Evolutionary conservation across 1,140 invertebrate species (phyloP).

Genomic region (Lepidurus apus): DNA sequence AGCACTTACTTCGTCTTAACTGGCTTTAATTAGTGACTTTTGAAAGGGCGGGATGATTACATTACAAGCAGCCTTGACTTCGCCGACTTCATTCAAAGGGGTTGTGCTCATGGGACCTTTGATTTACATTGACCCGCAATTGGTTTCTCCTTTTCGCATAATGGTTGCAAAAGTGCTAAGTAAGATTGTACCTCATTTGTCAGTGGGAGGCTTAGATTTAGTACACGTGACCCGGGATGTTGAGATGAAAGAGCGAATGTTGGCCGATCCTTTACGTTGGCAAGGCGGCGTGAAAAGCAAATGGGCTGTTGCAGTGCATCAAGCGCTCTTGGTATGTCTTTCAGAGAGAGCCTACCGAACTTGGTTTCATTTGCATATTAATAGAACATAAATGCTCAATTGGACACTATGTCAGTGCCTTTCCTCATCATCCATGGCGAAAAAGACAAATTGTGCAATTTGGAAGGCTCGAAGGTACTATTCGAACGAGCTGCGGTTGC

Average conservation of each 20-base stretch:
- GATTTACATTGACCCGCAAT: constrained; percentile 34
- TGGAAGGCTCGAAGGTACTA: constrained; percentile 29
- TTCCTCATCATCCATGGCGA: constrained; percentile 34
- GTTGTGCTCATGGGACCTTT: constrained; percentile 36
- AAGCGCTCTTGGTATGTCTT: constrained; percentile 29
- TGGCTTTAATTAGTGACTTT: constrained; percentile 3
- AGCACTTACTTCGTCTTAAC: background rate
- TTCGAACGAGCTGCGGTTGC: constrained; percentile 30
- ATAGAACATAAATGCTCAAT: constrained; percentile 32
- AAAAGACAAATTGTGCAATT: constrained; percentile 34
- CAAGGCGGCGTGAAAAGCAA: constrained; percentile 34
- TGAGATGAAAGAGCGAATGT: constrained; percentile 31
- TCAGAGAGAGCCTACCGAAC: background rate
- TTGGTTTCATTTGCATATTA: background rate
- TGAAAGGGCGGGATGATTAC: constrained; percentile 36
- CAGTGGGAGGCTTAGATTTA: constrained; percentile 32
- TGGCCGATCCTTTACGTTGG: constrained; percentile 35
- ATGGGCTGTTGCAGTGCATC: constrained; percentile 30
- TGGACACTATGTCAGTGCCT: constrained; percentile 33
- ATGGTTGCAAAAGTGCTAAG: constrained; percentile 29
- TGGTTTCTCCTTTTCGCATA: constrained; percentile 30
- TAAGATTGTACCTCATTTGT: constrained; percentile 27
- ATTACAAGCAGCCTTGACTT: constrained; percentile 32
- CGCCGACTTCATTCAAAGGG: constrained; percentile 31
- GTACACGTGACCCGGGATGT: constrained; percentile 34